phyloP scores from a whole-genome alignment of 2,888 invertebrate species.

The Cantharis nigra region DNA sequence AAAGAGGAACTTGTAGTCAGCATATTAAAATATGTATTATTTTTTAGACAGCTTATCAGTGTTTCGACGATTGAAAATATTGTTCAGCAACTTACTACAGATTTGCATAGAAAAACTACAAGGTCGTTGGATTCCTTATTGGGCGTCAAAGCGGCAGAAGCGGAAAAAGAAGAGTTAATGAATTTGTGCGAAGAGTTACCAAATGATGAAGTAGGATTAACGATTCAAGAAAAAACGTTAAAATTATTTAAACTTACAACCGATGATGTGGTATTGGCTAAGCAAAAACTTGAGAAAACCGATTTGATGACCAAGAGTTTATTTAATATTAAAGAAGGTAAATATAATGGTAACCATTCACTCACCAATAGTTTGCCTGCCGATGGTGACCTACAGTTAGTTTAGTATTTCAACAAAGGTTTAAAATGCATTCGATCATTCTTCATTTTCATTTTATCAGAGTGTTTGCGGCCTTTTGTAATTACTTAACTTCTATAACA shows the following conservation, averaged over 20 bases:
- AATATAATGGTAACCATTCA: too few relatives aligned
- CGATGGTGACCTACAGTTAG: too few relatives aligned
- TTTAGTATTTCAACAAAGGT: too few relatives aligned
- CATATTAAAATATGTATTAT: not conserved
- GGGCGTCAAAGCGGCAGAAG: constrained; percentile 32
- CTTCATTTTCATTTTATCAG: too few relatives aligned
- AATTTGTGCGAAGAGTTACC: constrained; percentile 21
- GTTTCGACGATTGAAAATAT: constrained; percentile 38
- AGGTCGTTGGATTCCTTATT: constrained; percentile 42
- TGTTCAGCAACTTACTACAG: constrained; percentile 30
- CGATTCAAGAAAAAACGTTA: constrained; percentile 28
- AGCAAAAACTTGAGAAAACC: not conserved
- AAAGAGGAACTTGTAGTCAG: not conserved
- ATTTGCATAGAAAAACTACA: constrained; percentile 25
- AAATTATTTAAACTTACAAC: constrained; percentile 33
- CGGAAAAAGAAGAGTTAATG: constrained; percentile 35
- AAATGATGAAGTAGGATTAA: constrained; percentile 11
- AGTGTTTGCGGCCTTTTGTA: too few relatives aligned
- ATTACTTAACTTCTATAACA: too few relatives aligned
- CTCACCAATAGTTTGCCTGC: too few relatives aligned
- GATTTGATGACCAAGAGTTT: not conserved
- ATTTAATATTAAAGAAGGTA: not conserved
- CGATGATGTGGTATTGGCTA: constrained; percentile 32
- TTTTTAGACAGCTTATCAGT: constrained; percentile 34
- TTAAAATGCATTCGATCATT: too few relatives aligned